These are phyloP conservation scores for Leucophenga montana DNA, from an alignment of 2,888 invertebrate genomes.

Conservation along the genomic window DNA sequence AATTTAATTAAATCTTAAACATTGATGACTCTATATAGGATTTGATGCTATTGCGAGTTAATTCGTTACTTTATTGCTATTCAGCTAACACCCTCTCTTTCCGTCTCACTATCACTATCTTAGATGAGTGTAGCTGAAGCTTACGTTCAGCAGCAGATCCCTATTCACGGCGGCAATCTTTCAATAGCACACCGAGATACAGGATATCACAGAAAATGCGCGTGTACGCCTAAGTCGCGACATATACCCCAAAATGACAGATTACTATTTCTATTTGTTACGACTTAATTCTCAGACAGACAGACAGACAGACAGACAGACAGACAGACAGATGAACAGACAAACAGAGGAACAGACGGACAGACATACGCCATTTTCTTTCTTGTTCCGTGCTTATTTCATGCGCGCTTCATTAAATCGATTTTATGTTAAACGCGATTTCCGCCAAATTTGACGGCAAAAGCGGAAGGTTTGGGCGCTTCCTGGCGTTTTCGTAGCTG, in stretches of 20 bases:
- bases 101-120: background rate
- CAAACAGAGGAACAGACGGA: background rate
- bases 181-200: background rate
- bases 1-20: slow-evolving; percentile 21
- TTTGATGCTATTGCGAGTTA: background rate
- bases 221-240: slow-evolving; percentile 27
- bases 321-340: no score
- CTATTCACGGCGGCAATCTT: background rate
- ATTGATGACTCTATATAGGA: slow-evolving; percentile 1
- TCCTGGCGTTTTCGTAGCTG: no score
- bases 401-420: no score
- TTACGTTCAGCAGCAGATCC: background rate
- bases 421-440: no score
- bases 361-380: background rate
- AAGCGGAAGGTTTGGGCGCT: no score
- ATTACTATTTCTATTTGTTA: slow-evolving; percentile 34
- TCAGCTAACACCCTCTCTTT: background rate
- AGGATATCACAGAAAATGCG: background rate
- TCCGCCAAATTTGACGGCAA: no score
- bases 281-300: slow-evolving; percentile 9
- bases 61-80: no score
- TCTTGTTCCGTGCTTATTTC: no score
- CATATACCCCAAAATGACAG: slow-evolving; percentile 38
- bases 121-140: background rate
- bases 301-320: background rate